phyloP scores from a whole-genome alignment of 2,888 invertebrate genomes.

The Lasioglossum lativentre region DNA sequence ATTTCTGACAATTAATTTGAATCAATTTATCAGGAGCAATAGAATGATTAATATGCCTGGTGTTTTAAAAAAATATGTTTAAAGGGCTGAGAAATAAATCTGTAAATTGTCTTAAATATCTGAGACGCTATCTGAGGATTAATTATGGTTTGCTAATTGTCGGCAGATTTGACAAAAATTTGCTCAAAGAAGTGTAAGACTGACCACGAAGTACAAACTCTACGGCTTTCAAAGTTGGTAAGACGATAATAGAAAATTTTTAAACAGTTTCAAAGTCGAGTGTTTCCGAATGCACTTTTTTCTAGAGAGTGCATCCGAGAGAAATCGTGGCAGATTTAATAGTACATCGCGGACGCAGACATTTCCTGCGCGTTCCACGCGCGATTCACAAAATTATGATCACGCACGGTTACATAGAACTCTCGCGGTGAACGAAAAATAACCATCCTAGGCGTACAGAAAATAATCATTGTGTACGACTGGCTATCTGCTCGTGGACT shows the following conservation, averaged over 20 bases:
- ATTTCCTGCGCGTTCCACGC: conserved; percentile 39
- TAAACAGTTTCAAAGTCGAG: background rate
- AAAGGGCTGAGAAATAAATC: background rate
- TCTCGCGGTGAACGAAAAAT: conserved; percentile 8
- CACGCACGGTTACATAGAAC: conserved; percentile 41
- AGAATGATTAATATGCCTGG: no score
- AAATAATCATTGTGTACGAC: conserved; percentile 14
- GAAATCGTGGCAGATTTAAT: conserved; percentile 44
- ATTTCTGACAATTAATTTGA: no score
- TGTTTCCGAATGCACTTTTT: background rate
- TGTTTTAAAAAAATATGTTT: background rate
- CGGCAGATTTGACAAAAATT: background rate
- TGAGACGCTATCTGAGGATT: background rate
- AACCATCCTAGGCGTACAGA: background rate
- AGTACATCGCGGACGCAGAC: background rate
- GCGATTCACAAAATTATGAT: conserved; percentile 51
- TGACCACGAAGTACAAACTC: background rate
- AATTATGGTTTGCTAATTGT: background rate
- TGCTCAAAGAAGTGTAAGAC: background rate
- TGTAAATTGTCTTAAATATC: background rate
- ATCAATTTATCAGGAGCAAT: no score
- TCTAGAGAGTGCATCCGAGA: background rate
- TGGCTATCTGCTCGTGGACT: conserved; percentile 24
- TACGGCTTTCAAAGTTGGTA: background rate
- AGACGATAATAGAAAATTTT: background rate